These are phyloP conservation scores for Arion vulgaris DNA, from an alignment of 1,140 invertebrate genomes.

Conservation along the genomic window DNA sequence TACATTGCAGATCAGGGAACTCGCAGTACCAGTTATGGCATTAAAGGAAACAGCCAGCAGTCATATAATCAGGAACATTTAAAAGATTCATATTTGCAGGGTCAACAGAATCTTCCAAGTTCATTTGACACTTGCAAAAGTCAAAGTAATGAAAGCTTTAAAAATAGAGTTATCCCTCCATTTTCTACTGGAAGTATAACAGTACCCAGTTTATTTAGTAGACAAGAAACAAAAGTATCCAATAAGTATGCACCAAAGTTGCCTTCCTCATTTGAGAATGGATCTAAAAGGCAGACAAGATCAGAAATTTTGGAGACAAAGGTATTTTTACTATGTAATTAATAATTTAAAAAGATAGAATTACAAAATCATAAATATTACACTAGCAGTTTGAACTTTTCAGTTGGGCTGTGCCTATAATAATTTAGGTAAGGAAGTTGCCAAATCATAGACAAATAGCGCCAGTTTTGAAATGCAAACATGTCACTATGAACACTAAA, in stretches of 20 bases:
- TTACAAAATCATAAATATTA: no score
- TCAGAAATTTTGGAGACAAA: not conserved
- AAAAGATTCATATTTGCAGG: not conserved
- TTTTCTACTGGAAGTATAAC: not conserved
- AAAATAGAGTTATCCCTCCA: slow-evolving; percentile 21
- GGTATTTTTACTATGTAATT: not conserved
- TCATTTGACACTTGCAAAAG: not conserved
- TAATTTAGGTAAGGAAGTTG: no score
- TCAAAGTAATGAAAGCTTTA: not conserved
- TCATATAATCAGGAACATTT: not conserved
- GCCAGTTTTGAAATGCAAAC: no score
- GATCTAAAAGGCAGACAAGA: not conserved
- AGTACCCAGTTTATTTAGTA: not conserved
- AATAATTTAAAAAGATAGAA: not conserved
- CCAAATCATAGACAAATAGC: no score
- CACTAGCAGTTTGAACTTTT: no score
- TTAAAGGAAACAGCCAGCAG: not conserved
- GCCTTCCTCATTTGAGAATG: not conserved
- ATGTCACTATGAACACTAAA: no score
- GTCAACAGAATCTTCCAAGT: not conserved
- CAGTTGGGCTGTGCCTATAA: no score
- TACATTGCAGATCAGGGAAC: not conserved
- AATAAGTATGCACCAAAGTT: not conserved
- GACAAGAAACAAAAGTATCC: not conserved
- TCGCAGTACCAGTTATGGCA: not conserved